Evolutionary conservation across 2,888 invertebrate species (phyloP).

Genomic region (Invenusta paracnida): DNA sequence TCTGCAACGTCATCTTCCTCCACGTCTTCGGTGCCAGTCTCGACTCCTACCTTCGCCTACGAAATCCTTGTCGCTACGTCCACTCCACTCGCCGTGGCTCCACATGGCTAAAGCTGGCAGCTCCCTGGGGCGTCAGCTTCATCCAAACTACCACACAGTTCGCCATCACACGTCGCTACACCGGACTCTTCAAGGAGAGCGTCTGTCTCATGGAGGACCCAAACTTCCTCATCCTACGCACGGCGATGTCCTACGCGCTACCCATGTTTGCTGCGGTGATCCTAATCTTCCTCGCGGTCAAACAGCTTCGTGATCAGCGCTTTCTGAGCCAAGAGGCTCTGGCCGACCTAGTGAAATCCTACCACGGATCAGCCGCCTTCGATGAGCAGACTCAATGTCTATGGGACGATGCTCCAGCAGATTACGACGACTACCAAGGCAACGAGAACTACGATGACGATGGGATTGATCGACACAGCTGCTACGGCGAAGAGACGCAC

Average conservation of each 20-base stretch:
- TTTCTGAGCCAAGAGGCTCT: neutral
- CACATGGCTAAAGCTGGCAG: conserved; percentile 48
- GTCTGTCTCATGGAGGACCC: conserved; percentile 48
- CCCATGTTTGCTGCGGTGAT: conserved; percentile 40
- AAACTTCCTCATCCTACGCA: conserved; percentile 48
- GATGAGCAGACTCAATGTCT: neutral
- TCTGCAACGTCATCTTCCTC: conserved; percentile 48
- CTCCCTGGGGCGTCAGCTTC: conserved; percentile 47
- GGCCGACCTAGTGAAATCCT: neutral
- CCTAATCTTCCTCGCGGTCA: conserved; percentile 7
- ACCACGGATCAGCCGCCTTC: neutral
- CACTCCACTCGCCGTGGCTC: conserved; percentile 43
- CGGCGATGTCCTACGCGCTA: conserved; percentile 46
- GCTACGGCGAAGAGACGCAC: neutral
- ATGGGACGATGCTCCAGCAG: neutral
- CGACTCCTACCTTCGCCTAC: conserved; percentile 47
- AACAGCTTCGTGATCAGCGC: conserved; percentile 30
- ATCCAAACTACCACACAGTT: conserved; percentile 48
- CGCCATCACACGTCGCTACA: conserved; percentile 46
- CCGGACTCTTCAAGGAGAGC: conserved; percentile 28
- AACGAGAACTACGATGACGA: neutral
- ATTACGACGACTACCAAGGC: neutral
- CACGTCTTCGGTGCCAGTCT: conserved; percentile 47
- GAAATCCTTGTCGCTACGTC: conserved; percentile 47
- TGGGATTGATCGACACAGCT: neutral